These are phyloP conservation scores for Ctenicera cuprea DNA, from an alignment of 2,888 invertebrate genomes.

Conservation along the genomic window DNA sequence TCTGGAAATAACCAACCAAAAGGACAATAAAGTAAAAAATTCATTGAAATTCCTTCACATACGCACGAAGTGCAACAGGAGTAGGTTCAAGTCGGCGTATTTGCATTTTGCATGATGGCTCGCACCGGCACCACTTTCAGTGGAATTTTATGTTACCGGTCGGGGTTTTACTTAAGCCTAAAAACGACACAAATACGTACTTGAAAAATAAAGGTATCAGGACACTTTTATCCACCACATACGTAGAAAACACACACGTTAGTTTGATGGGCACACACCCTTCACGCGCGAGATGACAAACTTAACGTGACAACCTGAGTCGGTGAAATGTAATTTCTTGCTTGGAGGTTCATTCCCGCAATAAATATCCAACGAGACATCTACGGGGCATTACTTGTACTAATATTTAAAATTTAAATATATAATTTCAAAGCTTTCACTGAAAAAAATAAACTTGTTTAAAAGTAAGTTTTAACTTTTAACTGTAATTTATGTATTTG, in stretches of 20 bases:
- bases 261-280: conserved; percentile 57
- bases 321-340: conserved; percentile 42
- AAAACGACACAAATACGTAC: conserved; percentile 31
- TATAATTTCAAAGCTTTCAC: background rate
- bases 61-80: conserved; percentile 10
- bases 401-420: no score
- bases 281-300: conserved; percentile 55
- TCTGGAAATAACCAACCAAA: background rate
- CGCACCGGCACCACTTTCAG: conserved; percentile 13
- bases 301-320: conserved; percentile 54
- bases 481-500: no score
- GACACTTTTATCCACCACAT: conserved; percentile 63
- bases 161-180: background rate
- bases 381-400: background rate
- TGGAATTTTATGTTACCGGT: background rate
- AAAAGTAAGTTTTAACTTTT: no score
- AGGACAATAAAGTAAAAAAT: background rate
- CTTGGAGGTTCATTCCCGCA: background rate
- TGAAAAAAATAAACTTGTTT: background rate
- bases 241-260: conserved; percentile 63
- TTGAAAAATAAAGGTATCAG: conserved; percentile 35
- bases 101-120: conserved; percentile 25
- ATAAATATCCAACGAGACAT: conserved; percentile 6
- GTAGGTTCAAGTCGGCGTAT: conserved; percentile 44
- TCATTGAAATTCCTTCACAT: conserved; percentile 24